Evolutionary conservation across 2,797 vertebrate genomes (phyloP), one percentile per base, ranked within the genome.

Genomic region (Eulemur rubriventer): DNA sequence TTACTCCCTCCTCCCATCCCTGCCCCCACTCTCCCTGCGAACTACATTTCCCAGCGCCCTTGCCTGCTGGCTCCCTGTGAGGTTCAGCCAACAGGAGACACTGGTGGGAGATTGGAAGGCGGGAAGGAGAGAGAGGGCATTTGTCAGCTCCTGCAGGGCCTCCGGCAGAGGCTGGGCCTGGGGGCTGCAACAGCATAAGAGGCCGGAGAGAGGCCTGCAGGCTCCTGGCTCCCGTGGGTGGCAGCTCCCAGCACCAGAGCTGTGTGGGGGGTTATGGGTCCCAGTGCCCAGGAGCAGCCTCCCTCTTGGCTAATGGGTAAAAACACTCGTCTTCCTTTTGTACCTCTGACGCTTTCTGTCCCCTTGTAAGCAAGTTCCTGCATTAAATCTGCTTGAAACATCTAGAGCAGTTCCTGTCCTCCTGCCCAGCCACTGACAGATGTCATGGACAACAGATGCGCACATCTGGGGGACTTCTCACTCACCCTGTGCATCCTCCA

Each of bases 41-140:
- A 96, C 95, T 90, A 78, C 92, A 95, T 81, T 96, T 96, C 95
- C 94, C 94, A 96, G 61, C 12, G 2, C 65, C 59, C 38, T 80
- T 89, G 80, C 65, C 18, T 33, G 24, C 50, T 52, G 24, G 65
- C 67, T 91, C 94, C 78, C 63, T 63, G 7, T 92, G 26, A 59
- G 5, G 4, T 26, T 91, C 57, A 57, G 33, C 76, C 89, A 57
- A 81, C 61, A 63, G 59, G 63, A 96, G 38, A 81, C 33, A 7
- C 46, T 6, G 2, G 17, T 1, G 2, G 70, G 14, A 76, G 33
- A n/a, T 10, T 20, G 69, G 63, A 17, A 75, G 24, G 35, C 18
- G 26, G 48, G 65, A 72, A 22, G 16, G 28, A 65, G 38, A 9
- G 33, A 79, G n/a, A 14, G 73, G 48, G 59, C 38, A 1, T 28